A percentile compares a stretch with the other conserved stretches of the same genome.
Conservation (phyloP, 2,888 invertebrate species). For the Drosophila siamana region DNA sequence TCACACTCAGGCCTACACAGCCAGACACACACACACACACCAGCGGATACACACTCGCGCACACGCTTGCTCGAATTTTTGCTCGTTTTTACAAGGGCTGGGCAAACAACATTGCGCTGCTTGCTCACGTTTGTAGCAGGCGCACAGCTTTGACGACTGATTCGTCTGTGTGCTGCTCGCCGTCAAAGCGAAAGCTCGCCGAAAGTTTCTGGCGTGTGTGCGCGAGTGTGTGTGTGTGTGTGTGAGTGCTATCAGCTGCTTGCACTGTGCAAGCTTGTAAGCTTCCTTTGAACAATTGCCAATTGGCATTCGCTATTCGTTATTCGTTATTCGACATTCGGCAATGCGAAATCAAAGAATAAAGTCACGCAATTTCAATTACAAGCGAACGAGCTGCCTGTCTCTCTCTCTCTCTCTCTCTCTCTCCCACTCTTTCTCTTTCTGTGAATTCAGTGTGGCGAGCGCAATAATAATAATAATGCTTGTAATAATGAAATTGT, state of each 20-base stretch:
- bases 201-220: conserved; percentile 29
- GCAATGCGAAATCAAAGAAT: conserved; percentile 70
- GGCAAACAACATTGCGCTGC: conserved; percentile 75
- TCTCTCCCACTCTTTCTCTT: conserved; percentile 20
- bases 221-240: conserved; percentile 9
- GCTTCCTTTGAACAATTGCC: conserved; percentile 30
- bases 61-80: not conserved
- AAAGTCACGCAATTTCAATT: conserved; percentile 81
- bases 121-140: conserved; percentile 73
- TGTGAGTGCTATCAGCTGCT: conserved; percentile 45
- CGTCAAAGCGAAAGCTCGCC: conserved; percentile 57
- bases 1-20: too few relatives aligned
- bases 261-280: conserved; percentile 52
- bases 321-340: conserved; percentile 4
- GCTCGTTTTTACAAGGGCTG: conserved; percentile 63
- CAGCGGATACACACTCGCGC: not conserved
- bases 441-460: conserved; percentile 40
- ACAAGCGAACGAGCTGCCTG: conserved; percentile 55
- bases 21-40: too few relatives aligned
- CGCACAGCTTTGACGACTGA: conserved; percentile 48
- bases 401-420: conserved; percentile 14
- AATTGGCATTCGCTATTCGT: not conserved
- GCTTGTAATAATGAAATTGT: conserved; percentile 76
- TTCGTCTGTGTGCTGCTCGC: conserved; percentile 26
- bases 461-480: conserved; percentile 59